Conservation (phyloP, 35 echinoderm and acorn worm species). For the Eucidaris tribuloides region DNA sequence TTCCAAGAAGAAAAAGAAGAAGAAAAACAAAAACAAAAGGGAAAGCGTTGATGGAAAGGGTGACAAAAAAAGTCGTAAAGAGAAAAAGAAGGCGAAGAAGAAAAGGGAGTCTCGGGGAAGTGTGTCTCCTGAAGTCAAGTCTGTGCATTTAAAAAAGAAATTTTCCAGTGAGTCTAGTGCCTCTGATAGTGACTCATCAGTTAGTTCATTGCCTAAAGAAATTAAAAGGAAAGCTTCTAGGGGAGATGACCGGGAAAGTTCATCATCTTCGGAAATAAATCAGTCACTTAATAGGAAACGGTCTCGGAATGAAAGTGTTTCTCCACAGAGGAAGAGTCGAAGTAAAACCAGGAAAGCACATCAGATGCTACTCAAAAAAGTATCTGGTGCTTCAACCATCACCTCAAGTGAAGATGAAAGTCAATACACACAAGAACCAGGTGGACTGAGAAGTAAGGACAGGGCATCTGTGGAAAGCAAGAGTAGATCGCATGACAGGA, state of each 20-base stretch:
- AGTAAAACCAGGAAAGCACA: conserved; percentile 23
- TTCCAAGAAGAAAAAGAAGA: conserved; percentile 8
- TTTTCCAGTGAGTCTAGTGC: neutral
- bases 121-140: neutral
- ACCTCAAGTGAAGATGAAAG: conserved; percentile 8
- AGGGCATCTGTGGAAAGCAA: neutral
- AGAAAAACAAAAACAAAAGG: neutral
- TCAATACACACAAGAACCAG: neutral
- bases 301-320: neutral
- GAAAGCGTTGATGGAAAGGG: neutral
- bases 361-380: neutral
- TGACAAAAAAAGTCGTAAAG: neutral
- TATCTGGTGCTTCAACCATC: neutral
- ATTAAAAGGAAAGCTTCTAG: no score
- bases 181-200: conserved; percentile 10
- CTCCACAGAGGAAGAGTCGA: neutral
- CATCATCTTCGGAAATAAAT: no score
- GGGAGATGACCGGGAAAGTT: no score
- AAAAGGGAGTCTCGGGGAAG: neutral
- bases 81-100: conserved; percentile 15
- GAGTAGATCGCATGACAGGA: neutral
- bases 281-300: neutral
- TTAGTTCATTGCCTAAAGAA: no score
- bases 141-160: neutral
- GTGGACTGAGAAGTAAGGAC: neutral